Evolutionary conservation across 2,797 vertebrate species (phyloP), one percentile per base, ranked within the genome.

Genomic region (Coilia nasus): DNA sequence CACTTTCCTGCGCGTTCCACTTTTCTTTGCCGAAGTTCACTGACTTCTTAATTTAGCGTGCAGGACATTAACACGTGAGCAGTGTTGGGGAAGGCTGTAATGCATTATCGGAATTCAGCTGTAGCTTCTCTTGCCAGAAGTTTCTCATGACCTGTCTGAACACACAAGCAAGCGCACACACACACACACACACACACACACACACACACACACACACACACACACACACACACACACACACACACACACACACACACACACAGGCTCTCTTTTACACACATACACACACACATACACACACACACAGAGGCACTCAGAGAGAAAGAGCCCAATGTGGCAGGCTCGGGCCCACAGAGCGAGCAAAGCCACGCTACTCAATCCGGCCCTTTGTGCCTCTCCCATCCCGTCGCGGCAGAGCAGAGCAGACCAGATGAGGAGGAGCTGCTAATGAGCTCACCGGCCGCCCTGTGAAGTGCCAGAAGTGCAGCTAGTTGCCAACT

Each of bases 401-500:
- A n/a, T n/a, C n/a, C n/a, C n/a, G n/a, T n/a, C n/a, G n/a, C 10
- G 12, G 10, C 62, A 31, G 25, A 19, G 25, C 35, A 44, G 19
- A 78, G 15, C 35, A n/a, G 71, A 78, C 71, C 71, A 78, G 71
- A 87, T 89, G 83, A 88, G 82, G 82, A 90, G 84, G 81, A 80
- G 62, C 78, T 83, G 83, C 85, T 90, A 88, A 91, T 86, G 82
- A 88, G 75, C 83, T 81, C 84, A 87, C 86, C 85, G 85, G 83
- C 67, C 83, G 57, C 82, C 89, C 71, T 84, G 80, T 83, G 50
- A 88, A 83, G 83, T 81, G 89, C 83, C 85, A 87, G 87, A 87
- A 86, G 71, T 90, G 81, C 81, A 89, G 78, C 91, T 86, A 82
- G 85, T 86, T 64, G 87, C 86, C 87, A 90, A 89, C 87, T 82